These are phyloP conservation scores for Sebastes hopkinsi DNA, from an alignment of 2,797 vertebrate genomes.

Conservation along the genomic window DNA sequence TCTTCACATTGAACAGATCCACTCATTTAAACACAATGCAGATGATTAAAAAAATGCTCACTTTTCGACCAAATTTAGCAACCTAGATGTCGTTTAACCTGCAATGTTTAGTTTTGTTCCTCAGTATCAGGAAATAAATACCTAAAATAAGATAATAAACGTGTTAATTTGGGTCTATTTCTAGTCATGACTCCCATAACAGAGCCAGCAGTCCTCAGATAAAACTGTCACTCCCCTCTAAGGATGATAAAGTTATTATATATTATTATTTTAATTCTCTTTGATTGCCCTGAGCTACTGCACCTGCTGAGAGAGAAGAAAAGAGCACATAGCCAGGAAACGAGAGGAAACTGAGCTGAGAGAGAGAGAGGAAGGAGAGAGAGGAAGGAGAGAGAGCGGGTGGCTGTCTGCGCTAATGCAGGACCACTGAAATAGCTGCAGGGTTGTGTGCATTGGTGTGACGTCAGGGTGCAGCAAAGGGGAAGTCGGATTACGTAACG, in stretches of 20 bases:
- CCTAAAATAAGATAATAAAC: background rate
- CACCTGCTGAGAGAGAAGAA: background rate
- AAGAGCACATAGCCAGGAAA: background rate
- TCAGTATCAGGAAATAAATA: background rate
- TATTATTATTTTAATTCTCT: background rate
- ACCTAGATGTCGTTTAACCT: background rate
- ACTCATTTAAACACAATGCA: background rate
- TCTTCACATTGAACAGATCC: background rate
- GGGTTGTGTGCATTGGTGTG: conserved; percentile 17
- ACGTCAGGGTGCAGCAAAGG: conserved; percentile 47
- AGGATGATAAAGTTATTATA: background rate
- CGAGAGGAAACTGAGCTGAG: background rate
- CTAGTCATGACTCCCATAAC: background rate
- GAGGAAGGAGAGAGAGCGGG: background rate
- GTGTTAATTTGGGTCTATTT: background rate
- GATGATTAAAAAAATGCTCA: background rate
- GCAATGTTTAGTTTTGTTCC: background rate
- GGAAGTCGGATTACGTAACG: conserved; percentile 66
- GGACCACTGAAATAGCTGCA: conserved; percentile 9
- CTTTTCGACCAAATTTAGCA: background rate
- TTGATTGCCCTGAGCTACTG: background rate
- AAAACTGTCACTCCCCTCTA: background rate
- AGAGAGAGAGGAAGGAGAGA: too few relatives aligned
- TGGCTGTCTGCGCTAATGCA: background rate
- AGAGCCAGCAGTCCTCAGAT: background rate